A percentile compares a stretch with the other conserved stretches of the same genome.
These are phyloP conservation scores for Ciconia boyciana DNA, from an alignment of 2,113 vertebrate species.

Conservation along the genomic window DNA sequence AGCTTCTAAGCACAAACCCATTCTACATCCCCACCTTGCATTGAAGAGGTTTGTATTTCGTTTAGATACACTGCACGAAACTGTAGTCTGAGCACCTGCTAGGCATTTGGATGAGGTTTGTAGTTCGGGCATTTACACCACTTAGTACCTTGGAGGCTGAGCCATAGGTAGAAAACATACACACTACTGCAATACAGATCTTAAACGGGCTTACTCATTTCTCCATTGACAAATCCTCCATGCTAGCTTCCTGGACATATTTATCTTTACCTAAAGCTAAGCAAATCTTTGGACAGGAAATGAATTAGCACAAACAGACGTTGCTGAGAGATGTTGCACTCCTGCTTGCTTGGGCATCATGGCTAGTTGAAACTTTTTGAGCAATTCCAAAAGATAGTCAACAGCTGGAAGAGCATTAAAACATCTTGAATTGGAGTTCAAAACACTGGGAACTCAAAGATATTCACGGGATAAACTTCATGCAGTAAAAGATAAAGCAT, in stretches of 20 bases:
- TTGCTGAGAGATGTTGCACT: neutral
- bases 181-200: neutral
- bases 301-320: neutral
- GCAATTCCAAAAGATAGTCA: neutral
- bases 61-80: neutral
- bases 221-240: neutral
- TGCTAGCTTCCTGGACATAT: neutral
- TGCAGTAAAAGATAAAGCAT: neutral
- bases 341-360: neutral
- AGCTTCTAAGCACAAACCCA: neutral
- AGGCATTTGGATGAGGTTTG: neutral
- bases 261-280: neutral
- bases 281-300: neutral
- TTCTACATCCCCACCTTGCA: neutral
- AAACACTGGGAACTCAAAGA: neutral
- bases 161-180: accelerated
- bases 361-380: neutral
- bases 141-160: neutral
- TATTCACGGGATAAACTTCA: neutral
- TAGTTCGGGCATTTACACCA: neutral
- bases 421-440: neutral
- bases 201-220: neutral
- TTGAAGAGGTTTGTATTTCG: neutral
- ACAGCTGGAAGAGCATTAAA: neutral
- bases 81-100: neutral